Conservation (phyloP, 2,113 vertebrate genomes). For the Cyanoramphus novaezelandiae region DNA sequence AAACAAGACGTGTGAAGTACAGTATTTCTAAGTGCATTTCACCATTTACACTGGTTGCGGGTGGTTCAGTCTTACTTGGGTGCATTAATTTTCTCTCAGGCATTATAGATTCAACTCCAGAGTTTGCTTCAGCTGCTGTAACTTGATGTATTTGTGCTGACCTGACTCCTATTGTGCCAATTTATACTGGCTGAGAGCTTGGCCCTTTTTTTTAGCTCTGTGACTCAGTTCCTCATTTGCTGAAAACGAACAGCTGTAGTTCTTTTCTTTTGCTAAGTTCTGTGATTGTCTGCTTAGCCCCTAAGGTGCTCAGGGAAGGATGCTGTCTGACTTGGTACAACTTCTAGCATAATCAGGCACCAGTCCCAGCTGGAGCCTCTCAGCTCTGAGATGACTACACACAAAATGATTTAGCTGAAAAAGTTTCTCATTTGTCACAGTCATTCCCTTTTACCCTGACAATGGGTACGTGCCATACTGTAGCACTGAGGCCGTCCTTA, state of each 20-base stretch:
- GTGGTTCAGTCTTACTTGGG: not conserved
- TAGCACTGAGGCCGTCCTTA: not conserved
- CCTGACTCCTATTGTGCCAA: not conserved
- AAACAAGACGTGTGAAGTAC: not conserved
- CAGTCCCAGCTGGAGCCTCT: constrained; percentile 9
- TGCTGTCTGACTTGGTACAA: constrained; percentile 14
- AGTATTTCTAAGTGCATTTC: not conserved
- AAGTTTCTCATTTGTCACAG: constrained; percentile 47
- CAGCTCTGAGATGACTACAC: constrained; percentile 6
- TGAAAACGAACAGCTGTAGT: not conserved
- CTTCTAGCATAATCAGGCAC: constrained; percentile 19
- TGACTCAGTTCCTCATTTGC: constrained; percentile 20
- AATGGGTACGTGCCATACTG: not conserved
- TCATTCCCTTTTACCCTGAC: not conserved
- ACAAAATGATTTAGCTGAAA: constrained; percentile 39
- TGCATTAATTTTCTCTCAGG: not conserved
- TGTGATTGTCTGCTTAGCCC: constrained; percentile 14
- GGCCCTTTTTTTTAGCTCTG: constrained; percentile 6
- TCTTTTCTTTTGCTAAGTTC: not conserved
- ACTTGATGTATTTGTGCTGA: constrained; percentile 1
- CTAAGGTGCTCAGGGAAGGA: constrained; percentile 18
- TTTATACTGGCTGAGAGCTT: not conserved
- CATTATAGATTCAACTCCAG: not conserved
- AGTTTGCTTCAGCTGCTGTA: not conserved
- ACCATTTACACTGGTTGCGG: not conserved